Base-by-base conservation (phyloP, 2,888 invertebrate species). In the Ochropleura leucogaster region DNA sequence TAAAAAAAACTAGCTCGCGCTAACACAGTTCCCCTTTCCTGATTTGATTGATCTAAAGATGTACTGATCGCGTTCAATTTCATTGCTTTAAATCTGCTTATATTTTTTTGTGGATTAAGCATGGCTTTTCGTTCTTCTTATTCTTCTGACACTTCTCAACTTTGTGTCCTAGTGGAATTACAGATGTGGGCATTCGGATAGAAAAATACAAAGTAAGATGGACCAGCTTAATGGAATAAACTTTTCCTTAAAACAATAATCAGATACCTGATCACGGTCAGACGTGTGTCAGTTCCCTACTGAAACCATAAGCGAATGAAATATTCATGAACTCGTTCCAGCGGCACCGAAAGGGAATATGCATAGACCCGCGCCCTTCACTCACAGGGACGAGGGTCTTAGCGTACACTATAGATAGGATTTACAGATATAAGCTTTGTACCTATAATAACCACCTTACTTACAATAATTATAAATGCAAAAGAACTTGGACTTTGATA, bases 301-400 rank as follows among this genome's bases (percentile, higher is more conserved):
- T 55, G 59, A 53, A 69, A 60, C 71, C 62, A 82, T 79, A 69
- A 82, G 49, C 49, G 49, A 53, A 79, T 83, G 62, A 74, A 82
- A 82, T 79, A 82, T 83, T 74, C 74, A 82, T 82, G 63, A 82
- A 71, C 53, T 64, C 40, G 67, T 49, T 66, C 53, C 49, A 46
- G 47, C 40, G 59, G 47, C 55, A 69, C 74, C 53, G 62, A 82
- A 60, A 72, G 68, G 70, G 55, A 73, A 82, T 83, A 79, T 83
- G 83, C 79, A 74, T 77, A 83, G 66, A 79, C 53, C 59, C 40
- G 42, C 68, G 16, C 65, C 71, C 68, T 74, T 79, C 83, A 79
- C 83, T 83, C 71, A 72, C 57, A 63, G 63, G 55, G 66, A 83
- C 74, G 20, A 74, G 79, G 81, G 79, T 82, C 65, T 66, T 60